A percentile compares a stretch with the other conserved stretches of the same genome.
phyloP scores from a whole-genome alignment of 2,113 vertebrate genomes.

The Lophura nycthemera region DNA sequence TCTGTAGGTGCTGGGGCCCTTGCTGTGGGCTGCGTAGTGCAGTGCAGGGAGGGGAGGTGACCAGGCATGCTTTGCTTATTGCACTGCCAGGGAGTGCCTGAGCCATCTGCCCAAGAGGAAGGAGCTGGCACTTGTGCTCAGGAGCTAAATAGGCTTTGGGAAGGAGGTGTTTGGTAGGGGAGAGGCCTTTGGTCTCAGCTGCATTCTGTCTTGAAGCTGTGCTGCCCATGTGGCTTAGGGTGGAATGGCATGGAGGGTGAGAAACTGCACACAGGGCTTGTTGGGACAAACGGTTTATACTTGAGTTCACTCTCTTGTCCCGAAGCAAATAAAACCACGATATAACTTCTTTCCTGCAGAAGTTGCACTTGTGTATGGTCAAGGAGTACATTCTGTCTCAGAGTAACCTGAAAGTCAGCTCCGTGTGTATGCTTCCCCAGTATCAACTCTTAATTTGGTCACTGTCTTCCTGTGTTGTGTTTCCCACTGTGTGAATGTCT shows the following conservation, averaged over 20 bases:
- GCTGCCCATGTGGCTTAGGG: conserved; percentile 13
- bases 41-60: not conserved
- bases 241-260: not conserved
- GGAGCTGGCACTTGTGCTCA: not conserved
- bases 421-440: not conserved
- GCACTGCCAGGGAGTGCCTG: not conserved
- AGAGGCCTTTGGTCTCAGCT: conserved; percentile 28
- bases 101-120: not conserved
- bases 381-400: not conserved
- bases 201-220: not conserved
- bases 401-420: not conserved
- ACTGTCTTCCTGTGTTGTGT: not conserved
- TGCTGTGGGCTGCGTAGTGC: accelerated
- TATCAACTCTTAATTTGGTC: not conserved
- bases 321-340: not conserved
- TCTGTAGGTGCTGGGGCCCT: not conserved
- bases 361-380: not conserved
- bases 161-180: not conserved
- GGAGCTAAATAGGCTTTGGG: not conserved
- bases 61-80: not conserved
- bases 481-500: not conserved
- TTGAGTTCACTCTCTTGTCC: conserved; percentile 41
- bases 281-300: conserved; percentile 53
- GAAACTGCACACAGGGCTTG: conserved; percentile 13
- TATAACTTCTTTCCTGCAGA: not conserved